Evolutionary conservation across 2,888 invertebrate species (phyloP).

Genomic region (Girardia tigrina): DNA sequence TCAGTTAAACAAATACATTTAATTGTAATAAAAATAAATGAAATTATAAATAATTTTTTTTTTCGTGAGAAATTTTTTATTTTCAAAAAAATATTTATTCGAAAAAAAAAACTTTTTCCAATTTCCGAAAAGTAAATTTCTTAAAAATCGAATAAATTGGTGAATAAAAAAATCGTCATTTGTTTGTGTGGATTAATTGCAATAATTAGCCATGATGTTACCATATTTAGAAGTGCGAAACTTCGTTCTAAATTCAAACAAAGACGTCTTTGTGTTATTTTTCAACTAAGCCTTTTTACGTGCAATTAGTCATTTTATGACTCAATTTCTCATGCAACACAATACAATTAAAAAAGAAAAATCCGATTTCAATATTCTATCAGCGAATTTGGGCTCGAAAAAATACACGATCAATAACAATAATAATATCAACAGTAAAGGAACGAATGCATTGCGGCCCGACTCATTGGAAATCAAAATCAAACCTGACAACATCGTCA

Average conservation of each 20-base stretch:
- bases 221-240: background rate
- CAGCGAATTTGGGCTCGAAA: background rate
- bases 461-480: background rate
- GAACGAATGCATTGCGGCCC: background rate
- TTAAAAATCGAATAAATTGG: too few relatives aligned
- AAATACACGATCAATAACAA: too few relatives aligned
- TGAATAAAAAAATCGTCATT: too few relatives aligned
- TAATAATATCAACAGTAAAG: background rate
- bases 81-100: background rate
- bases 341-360: background rate
- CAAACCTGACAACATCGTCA: background rate
- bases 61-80: background rate
- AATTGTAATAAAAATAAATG: background rate
- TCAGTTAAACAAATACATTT: background rate
- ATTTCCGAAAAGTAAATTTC: too few relatives aligned
- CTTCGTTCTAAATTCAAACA: background rate
- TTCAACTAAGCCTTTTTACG: background rate
- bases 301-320: background rate
- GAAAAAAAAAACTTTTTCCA: background rate
- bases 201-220: background rate
- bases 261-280: too few relatives aligned
- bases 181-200: background rate
- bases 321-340: background rate
- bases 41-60: background rate
- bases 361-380: background rate